phyloP scores from a whole-genome alignment of 2,113 vertebrate species.

The Proterorhinus semilunaris region DNA sequence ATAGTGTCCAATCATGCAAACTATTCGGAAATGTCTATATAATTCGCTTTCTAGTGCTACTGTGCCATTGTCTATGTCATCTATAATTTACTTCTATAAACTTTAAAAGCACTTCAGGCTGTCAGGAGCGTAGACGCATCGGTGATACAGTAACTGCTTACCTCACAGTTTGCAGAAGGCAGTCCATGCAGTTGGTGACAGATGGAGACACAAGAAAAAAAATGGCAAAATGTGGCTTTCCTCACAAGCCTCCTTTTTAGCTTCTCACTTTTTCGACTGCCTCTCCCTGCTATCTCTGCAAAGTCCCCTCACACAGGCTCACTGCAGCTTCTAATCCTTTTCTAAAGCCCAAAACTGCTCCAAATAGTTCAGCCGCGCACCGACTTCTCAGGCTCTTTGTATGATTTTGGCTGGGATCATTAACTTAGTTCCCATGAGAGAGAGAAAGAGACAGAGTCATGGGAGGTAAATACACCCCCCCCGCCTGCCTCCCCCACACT shows the following conservation, averaged over 20 bases:
- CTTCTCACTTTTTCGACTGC: constrained; percentile 50
- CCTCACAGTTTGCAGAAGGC: constrained; percentile 52
- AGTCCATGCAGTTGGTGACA: constrained; percentile 53
- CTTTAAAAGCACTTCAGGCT: constrained; percentile 25
- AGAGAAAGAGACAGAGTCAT: constrained; percentile 44
- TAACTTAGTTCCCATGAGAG: constrained; percentile 71
- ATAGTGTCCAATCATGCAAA: neutral
- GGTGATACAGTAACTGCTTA: constrained; percentile 47
- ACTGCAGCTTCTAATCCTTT: constrained; percentile 62
- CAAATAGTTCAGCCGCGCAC: constrained; percentile 65
- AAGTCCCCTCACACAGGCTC: constrained; percentile 64
- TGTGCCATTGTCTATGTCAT: constrained; percentile 3
- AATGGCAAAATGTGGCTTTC: constrained; percentile 28
- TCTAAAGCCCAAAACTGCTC: constrained; percentile 62
- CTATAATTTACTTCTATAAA: constrained; percentile 25
- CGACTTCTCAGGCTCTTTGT: constrained; percentile 69
- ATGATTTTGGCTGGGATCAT: constrained; percentile 71
- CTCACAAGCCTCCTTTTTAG: constrained; percentile 54
- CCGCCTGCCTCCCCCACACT: constrained; percentile 32
- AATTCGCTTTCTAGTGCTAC: neutral
- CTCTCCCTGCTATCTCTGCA: constrained; percentile 63
- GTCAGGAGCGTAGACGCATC: neutral
- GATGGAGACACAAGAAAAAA: constrained; percentile 46
- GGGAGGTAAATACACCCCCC: constrained; percentile 69
- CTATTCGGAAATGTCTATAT: neutral